phyloP scores from a whole-genome alignment of 2,113 vertebrate species.

The Oncorhynchus masou region DNA sequence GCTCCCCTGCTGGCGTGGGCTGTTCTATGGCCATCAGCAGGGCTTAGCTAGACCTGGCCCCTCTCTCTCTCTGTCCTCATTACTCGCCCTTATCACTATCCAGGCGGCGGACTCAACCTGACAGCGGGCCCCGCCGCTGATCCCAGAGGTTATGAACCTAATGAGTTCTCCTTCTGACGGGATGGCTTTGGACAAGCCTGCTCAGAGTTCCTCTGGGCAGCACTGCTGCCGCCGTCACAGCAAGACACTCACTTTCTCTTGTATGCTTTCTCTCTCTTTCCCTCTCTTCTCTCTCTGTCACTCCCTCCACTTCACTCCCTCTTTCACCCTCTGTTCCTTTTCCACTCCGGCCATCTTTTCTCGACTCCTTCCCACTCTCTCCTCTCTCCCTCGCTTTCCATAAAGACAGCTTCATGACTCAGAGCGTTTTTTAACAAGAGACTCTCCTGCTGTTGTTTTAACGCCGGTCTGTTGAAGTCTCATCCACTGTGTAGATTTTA shows the following conservation, averaged over 20 bases:
- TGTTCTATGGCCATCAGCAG: conserved; percentile 38
- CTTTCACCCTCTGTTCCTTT: conserved; percentile 10
- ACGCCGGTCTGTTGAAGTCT: no score
- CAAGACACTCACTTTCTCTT: conserved; percentile 16
- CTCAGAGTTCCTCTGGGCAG: conserved; percentile 63
- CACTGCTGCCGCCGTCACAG: conserved; percentile 57
- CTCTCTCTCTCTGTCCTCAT: conserved; percentile 64
- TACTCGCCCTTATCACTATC: conserved; percentile 74
- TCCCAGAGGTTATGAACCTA: conserved; percentile 80
- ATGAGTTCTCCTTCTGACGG: conserved; percentile 74
- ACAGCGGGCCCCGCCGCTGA: conserved; percentile 70
- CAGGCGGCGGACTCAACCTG: conserved; percentile 67
- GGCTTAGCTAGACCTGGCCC: conserved; percentile 43
- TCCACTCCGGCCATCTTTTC: background rate
- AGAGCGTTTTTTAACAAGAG: no score
- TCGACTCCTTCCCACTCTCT: no score
- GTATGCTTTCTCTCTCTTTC: background rate
- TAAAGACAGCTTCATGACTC: background rate
- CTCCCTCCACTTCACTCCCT: conserved; percentile 27
- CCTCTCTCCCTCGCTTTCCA: no score
- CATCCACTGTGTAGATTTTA: no score
- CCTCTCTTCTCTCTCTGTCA: background rate
- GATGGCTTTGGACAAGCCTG: conserved; percentile 74
- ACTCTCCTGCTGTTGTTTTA: no score
- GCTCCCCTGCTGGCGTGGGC: conserved; percentile 56